phyloP scores from a whole-genome alignment of 2,113 vertebrate genomes.

The Galemys pyrenaicus region DNA sequence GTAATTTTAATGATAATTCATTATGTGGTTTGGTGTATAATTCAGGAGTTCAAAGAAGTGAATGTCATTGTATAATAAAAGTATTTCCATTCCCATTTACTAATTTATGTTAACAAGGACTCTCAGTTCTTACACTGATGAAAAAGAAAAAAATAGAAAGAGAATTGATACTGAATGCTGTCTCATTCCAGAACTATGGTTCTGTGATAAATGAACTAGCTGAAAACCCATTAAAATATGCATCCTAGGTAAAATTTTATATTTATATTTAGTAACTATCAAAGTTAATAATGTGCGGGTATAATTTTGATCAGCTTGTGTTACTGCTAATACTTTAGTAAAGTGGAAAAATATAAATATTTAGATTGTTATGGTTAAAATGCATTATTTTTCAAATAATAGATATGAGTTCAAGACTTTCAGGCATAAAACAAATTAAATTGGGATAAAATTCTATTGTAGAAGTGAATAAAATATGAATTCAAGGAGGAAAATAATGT shows the following conservation, averaged over 20 bases:
- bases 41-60: slow-evolving; percentile 3
- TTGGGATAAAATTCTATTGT: not conserved
- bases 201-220: not conserved
- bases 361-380: not conserved
- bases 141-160: not conserved
- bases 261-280: slow-evolving; percentile 4
- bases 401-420: not conserved
- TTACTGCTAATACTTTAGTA: not conserved
- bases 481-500: not conserved
- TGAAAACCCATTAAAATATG: not conserved
- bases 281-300: not conserved
- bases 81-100: not conserved
- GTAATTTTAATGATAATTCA: not conserved
- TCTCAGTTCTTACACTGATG: not conserved
- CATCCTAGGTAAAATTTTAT: not conserved
- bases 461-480: not conserved
- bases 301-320: not conserved
- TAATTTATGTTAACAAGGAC: slow-evolving; percentile 29
- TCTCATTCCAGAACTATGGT: not conserved
- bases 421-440: not conserved
- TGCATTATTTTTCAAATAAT: not conserved
- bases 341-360: not conserved
- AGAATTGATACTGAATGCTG: not conserved
- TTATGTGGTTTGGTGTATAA: not conserved
- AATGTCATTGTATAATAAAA: not conserved